These are phyloP conservation scores for Heliconius congener DNA, from an alignment of 1,140 invertebrate species.

Conservation along the genomic window DNA sequence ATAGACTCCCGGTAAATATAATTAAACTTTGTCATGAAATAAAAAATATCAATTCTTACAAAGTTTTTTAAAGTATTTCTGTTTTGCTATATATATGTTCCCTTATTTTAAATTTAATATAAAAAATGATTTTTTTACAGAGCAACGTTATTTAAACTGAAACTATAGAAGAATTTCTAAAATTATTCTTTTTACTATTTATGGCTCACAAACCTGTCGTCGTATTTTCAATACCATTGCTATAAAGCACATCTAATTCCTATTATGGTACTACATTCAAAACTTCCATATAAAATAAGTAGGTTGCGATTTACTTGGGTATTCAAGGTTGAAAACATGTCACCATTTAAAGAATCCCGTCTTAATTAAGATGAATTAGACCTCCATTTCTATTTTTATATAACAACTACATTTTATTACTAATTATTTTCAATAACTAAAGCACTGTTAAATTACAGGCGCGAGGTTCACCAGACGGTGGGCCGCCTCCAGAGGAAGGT, in stretches of 20 bases:
- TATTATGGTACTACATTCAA: conserved; percentile 9
- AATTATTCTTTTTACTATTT: background rate
- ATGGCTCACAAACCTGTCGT: background rate
- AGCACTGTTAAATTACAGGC: conserved; percentile 48
- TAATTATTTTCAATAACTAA: background rate
- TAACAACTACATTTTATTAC: background rate
- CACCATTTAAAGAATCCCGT: conserved; percentile 17
- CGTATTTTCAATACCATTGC: conserved; percentile 1
- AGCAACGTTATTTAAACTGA: background rate
- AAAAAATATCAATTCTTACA: too few species aligned
- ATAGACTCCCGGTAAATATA: conserved; percentile 72
- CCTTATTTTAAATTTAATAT: too few species aligned
- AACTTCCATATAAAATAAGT: conserved; percentile 17
- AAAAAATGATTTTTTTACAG: background rate
- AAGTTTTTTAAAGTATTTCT: too few species aligned
- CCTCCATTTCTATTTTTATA: conserved; percentile 6
- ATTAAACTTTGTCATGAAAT: background rate
- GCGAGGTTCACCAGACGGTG: conserved; percentile 90
- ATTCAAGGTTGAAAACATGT: conserved; percentile 5
- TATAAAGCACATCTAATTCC: conserved; percentile 1
- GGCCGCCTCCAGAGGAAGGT: conserved; percentile 86
- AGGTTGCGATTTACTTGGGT: conserved; percentile 16
- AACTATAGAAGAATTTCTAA: background rate
- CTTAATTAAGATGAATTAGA: conserved; percentile 16
- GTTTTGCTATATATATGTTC: too few species aligned